These are phyloP conservation scores for Chaetophractus vellerosus DNA, from an alignment of 2,797 vertebrate genomes.

Conservation along the genomic window DNA sequence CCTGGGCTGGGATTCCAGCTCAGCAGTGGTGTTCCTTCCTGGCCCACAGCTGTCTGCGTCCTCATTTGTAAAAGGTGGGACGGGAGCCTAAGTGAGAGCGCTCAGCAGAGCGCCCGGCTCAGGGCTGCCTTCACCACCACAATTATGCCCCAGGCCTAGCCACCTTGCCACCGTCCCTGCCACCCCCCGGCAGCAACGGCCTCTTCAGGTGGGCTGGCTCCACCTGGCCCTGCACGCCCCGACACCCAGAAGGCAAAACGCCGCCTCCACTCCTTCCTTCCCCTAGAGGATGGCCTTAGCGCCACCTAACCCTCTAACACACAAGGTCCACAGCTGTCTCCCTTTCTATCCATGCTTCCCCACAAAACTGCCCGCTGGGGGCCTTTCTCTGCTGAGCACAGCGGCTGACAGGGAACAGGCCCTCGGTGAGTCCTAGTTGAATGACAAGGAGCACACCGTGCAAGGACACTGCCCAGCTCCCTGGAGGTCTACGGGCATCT, in stretches of 20 bases:
- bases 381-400: too few relatives aligned
- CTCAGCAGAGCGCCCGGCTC: too few relatives aligned
- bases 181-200: not conserved
- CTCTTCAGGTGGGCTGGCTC: not conserved
- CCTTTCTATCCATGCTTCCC: not conserved
- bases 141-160: too few relatives aligned
- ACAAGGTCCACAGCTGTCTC: not conserved
- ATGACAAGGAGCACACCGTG: accelerated
- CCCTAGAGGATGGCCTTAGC: not conserved
- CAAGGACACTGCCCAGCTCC: accelerated
- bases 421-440: accelerated
- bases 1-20: not conserved
- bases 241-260: not conserved
- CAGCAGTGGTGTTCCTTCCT: not conserved
- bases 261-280: not conserved
- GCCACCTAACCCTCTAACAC: not conserved
- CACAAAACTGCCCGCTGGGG: not conserved
- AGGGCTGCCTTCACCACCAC: too few relatives aligned
- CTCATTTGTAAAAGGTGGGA: not conserved
- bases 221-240: not conserved
- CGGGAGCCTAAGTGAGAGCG: too few relatives aligned
- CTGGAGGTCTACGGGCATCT: not conserved
- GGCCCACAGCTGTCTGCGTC: not conserved
- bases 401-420: not conserved
- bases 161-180: too few relatives aligned